A percentile compares a stretch with the other conserved stretches of the same genome.
phyloP scores from a whole-genome alignment of 2,888 invertebrate species.

The Gastracanthus pulcherrimus region DNA sequence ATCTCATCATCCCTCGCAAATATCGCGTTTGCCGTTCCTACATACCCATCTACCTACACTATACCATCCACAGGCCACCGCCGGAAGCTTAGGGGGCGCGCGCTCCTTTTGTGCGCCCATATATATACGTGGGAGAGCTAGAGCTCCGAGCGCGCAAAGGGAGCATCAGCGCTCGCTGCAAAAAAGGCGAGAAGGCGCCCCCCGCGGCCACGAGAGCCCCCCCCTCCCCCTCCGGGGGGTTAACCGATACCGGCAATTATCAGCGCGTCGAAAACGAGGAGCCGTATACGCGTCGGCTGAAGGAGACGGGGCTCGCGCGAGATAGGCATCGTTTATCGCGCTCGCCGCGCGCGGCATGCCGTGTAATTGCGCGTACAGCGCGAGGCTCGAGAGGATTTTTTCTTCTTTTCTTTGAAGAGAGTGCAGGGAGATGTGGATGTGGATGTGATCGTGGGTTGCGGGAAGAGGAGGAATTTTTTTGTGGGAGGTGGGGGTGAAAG shows the following conservation, averaged over 20 bases:
- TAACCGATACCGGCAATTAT: conserved; percentile 78
- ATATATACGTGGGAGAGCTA: conserved; percentile 5
- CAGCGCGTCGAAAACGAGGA: conserved; percentile 70
- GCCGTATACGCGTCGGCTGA: conserved; percentile 50
- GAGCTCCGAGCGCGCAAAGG: conserved; percentile 69
- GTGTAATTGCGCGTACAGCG: conserved; percentile 66
- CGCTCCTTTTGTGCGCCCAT: conserved; percentile 54
- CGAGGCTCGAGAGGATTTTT: conserved; percentile 9
- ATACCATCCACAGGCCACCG: neutral
- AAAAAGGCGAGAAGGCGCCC: conserved; percentile 63
- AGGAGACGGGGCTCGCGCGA: neutral
- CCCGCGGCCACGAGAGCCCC: conserved; percentile 62
- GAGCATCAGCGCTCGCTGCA: conserved; percentile 62
- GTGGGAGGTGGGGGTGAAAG: too few species aligned
- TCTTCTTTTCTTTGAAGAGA: neutral
- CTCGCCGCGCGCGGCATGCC: conserved; percentile 60
- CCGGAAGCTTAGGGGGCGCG: conserved; percentile 75
- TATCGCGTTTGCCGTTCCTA: too few species aligned
- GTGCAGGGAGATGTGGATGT: too few species aligned
- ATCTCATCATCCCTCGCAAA: too few species aligned
- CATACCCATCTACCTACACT: too few species aligned
- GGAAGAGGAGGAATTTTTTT: too few species aligned
- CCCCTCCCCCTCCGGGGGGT: too few species aligned
- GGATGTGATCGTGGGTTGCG: too few species aligned
- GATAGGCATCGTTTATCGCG: conserved; percentile 2